Evolutionary conservation across 2,113 vertebrate genomes (phyloP).

Genomic region (Plectropomus leopardus): DNA sequence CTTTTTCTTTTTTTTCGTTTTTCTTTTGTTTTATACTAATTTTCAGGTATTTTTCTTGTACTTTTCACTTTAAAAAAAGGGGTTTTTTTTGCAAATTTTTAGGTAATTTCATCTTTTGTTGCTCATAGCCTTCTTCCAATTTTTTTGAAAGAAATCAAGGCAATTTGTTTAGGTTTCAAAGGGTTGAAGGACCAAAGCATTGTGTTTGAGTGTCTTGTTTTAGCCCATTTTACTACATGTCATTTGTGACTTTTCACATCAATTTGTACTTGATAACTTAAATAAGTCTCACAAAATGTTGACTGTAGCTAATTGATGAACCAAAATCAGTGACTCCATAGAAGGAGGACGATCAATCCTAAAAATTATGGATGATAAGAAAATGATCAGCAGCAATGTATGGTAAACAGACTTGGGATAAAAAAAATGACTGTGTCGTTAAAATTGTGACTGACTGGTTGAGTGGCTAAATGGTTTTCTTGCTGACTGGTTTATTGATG

Average conservation of each 20-base stretch:
- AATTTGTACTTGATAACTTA: neutral
- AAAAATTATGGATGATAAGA: neutral
- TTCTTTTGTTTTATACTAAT: too few species aligned
- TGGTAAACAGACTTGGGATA: neutral
- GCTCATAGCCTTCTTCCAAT: too few species aligned
- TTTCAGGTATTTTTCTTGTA: too few species aligned
- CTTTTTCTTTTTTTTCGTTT: too few species aligned
- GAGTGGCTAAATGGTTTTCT: slow-evolving; percentile 18
- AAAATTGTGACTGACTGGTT: slow-evolving; percentile 8
- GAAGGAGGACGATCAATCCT: neutral
- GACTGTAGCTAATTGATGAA: neutral
- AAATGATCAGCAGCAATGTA: slow-evolving; percentile 17
- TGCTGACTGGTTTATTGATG: slow-evolving; percentile 6
- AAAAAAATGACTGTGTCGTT: neutral
- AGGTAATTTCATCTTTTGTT: too few species aligned
- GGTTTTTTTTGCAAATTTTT: too few species aligned
- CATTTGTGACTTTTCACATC: neutral
- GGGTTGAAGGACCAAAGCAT: neutral
- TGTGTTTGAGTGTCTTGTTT: neutral
- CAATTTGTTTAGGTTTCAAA: too few species aligned
- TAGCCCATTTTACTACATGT: neutral
- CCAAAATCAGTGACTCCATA: neutral
- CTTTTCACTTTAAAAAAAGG: too few species aligned
- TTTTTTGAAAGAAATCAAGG: too few species aligned
- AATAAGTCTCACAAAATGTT: neutral